Evolutionary conservation across 2,888 invertebrate genomes (phyloP), one percentile per base, ranked within the genome.

Genomic region (Sarcophaga variegata): DNA sequence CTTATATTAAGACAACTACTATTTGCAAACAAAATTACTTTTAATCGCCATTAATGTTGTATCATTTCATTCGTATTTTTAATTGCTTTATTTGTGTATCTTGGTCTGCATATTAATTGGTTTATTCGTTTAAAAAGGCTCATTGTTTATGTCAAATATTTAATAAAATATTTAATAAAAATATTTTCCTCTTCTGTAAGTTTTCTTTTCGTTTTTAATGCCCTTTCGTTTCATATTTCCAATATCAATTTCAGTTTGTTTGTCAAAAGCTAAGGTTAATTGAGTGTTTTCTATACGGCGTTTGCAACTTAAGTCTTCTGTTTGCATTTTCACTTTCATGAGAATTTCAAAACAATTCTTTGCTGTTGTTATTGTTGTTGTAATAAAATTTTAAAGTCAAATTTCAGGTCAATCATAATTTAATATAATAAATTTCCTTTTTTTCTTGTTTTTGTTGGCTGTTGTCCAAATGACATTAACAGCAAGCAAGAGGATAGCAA

Each of bases 321-420:
- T n/a, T 37, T 76, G 37, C 11, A 25, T 8, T 70, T 70, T 70
- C 49, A 49, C 49, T 70, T 70, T 67, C 47, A 67, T 67, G 6
- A 17, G n/a, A 59, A 59, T n/a, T n/a, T 59, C 17, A 10, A 59
- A 59, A 59, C 6, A 5, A 54, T 11, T 59, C 17, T n/a, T 59
- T 37, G 8, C 37, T 37, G 8, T 37, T 37, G 37, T 37, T 37
- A 0, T 37, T 37, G 1, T 37, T 27, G 27, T 27, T 27, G 27
- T 27, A 27, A 27, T 27, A 27, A 27, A 27, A 27, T 27, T 49
- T 62, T 20, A 62, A 62, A 62, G 17, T 22, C 62, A 62, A 76
- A 75, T 66, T 81, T 49, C 66, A 81, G 84, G 80, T 81, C 80
- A 84, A 66, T 85, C 76, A 81, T 85, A 84, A 81, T 66, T 80